Evolutionary conservation across 1,140 invertebrate species (phyloP).

Genomic region (Planococcus citri): DNA sequence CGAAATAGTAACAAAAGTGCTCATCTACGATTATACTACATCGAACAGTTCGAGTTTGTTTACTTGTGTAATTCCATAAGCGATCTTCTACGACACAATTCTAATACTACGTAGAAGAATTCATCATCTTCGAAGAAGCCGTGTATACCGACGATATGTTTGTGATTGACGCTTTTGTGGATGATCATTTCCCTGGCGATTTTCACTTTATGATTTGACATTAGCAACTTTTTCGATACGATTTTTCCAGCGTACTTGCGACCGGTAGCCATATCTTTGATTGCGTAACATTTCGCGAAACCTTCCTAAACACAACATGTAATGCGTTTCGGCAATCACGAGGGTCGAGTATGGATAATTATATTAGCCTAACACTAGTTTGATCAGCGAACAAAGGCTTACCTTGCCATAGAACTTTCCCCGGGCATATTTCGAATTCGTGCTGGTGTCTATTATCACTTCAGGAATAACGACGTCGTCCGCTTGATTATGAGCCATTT

Average conservation of each 20-base stretch:
- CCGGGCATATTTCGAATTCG: constrained; percentile 62
- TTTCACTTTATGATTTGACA: constrained; percentile 86
- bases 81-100: constrained; percentile 82
- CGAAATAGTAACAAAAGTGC: constrained; percentile 24
- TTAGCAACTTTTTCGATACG: constrained; percentile 81
- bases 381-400: too few relatives aligned
- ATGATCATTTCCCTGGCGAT: constrained; percentile 93
- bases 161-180: constrained; percentile 72
- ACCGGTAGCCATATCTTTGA: constrained; percentile 62
- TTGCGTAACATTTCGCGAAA: constrained; percentile 98
- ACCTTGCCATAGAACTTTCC: constrained; percentile 79
- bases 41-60: constrained; percentile 14
- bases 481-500: neutral
- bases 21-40: neutral
- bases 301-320: too few relatives aligned
- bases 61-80: constrained; percentile 82
- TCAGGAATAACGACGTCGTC: constrained; percentile 51
- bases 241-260: constrained; percentile 90
- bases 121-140: constrained; percentile 86
- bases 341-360: too few relatives aligned
- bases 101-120: constrained; percentile 95
- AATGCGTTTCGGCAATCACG: too few relatives aligned
- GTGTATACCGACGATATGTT: constrained; percentile 86
- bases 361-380: too few relatives aligned
- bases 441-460: constrained; percentile 60